Percentiles rank a stretch among this genome's conserved stretches.
These are phyloP conservation scores for Hedychridium roseum DNA, from an alignment of 2,888 invertebrate genomes.

Conservation along the genomic window DNA sequence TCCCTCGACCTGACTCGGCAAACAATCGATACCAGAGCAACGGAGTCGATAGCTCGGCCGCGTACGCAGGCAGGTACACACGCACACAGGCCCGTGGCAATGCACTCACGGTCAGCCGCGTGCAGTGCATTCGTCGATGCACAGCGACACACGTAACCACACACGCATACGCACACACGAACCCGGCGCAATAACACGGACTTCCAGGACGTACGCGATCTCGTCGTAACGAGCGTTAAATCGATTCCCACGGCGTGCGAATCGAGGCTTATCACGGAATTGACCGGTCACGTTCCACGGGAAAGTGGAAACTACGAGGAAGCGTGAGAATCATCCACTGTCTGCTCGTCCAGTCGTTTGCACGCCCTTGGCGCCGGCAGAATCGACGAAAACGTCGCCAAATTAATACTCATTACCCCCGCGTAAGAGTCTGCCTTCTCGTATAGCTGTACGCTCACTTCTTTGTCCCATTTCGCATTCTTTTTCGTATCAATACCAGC, in stretches of 20 bases:
- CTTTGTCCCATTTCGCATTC: no score
- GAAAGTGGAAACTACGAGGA: slow-evolving; percentile 19
- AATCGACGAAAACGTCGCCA: no score
- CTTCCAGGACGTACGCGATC: slow-evolving; percentile 28
- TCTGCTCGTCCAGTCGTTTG: no score
- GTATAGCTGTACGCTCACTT: no score
- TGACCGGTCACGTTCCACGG: slow-evolving; percentile 10
- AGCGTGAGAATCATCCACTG: slow-evolving; percentile 2
- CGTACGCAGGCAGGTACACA: slow-evolving; percentile 15
- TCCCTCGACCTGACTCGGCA: slow-evolving; percentile 51
- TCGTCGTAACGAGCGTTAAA: slow-evolving; percentile 28
- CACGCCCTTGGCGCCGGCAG: no score
- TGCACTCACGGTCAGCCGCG: neutral
- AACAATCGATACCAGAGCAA: slow-evolving; percentile 54
- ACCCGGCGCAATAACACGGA: no score
- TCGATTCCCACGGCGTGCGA: slow-evolving; percentile 44
- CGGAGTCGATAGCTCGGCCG: slow-evolving; percentile 38
- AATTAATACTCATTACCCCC: no score
- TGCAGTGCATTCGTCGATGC: no score
- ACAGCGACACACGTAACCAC: no score
- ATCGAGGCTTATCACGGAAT: slow-evolving; percentile 23
- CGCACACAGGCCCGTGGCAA: slow-evolving; percentile 7
- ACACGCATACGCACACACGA: slow-evolving; percentile 14
- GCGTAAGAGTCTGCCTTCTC: no score
- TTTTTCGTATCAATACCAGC: no score